Conservation (phyloP, 1,140 invertebrate species). For the Asobara japonica region DNA sequence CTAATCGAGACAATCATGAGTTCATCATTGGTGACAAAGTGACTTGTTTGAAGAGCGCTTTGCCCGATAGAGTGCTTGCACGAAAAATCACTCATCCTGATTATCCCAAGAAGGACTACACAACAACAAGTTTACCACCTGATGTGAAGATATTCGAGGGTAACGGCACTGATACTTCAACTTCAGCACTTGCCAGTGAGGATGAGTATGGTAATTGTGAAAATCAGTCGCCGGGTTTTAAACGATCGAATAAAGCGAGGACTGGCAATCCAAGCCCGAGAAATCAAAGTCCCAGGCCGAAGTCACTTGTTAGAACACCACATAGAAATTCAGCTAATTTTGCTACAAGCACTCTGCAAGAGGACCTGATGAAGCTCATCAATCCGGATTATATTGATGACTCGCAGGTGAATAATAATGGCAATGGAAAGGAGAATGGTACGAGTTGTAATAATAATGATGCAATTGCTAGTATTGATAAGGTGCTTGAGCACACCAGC, state of each 20-base stretch:
- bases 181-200: conserved; percentile 61
- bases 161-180: conserved; percentile 69
- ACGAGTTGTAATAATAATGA: conserved; percentile 6
- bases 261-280: conserved; percentile 67
- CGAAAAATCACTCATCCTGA: conserved; percentile 64
- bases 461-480: not conserved
- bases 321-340: conserved; percentile 73
- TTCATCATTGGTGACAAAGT: conserved; percentile 69
- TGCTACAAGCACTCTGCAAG: conserved; percentile 78
- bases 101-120: conserved; percentile 61
- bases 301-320: conserved; percentile 63
- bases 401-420: conserved; percentile 50
- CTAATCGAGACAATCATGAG: conserved; percentile 57
- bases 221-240: conserved; percentile 68
- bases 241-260: conserved; percentile 58
- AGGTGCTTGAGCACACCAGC: conserved; percentile 44
- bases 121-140: conserved; percentile 54
- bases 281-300: conserved; percentile 72
- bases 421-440: conserved; percentile 55
- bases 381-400: conserved; percentile 80
- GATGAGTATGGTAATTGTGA: conserved; percentile 71
- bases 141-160: conserved; percentile 64
- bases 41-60: conserved; percentile 63
- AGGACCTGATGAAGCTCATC: conserved; percentile 89
- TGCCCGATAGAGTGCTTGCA: conserved; percentile 58